Base-by-base conservation (phyloP, 1,140 invertebrate species). In the Rhyzopertha dominica region DNA sequence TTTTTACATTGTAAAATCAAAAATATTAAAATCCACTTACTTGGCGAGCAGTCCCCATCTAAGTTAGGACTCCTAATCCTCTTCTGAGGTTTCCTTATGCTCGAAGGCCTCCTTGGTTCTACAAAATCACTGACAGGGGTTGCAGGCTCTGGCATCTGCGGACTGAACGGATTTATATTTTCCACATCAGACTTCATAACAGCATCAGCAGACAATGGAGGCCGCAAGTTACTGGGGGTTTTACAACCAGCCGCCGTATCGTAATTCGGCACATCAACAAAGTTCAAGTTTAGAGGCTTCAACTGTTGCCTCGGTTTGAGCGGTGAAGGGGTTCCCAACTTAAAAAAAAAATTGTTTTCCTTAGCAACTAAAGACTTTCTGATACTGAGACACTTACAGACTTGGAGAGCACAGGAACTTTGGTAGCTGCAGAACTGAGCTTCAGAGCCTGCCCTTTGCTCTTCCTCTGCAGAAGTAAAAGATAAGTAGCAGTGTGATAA, bases 401-500 rank as follows among this genome's bases (percentile, higher is more conserved):
- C 53, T 48, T 56, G 39, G 56, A 43, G 38, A 46, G 62, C 42
- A 71, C 47, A 28, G 55, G 40, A 23, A 59, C 32, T 46, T 53
- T 68, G 10, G 54, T 44, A 7, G 56, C 50, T 19, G 58, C 47
- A 9, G 62, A 53, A 26, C 28, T 51, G 49, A 76, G 50, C 51
- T 65, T 66, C 22, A 78, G 51, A 23, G 69, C 63, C 24, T 71
- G 66, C 16, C 82, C 79, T 43, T 74, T 74, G 47, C 72, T 66
- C 65, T 88, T 88, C 50, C 78, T 77, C 26, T 75, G 71, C 10
- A 84, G 51, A 14, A 91, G 65, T 17, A 90, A 63, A 37, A 86
- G 74, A 69, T 92, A 92, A 5, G 85, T 89, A 4, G 86, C 81
- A 10, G 84, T 86, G 57, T 79, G 68, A 63, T 89, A 85, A 66